Percentiles rank a stretch among this genome's conserved stretches.
Evolutionary conservation across 53 echinoderm and acorn worm species (phyloP).

Genomic region (Holothuria scabra): DNA sequence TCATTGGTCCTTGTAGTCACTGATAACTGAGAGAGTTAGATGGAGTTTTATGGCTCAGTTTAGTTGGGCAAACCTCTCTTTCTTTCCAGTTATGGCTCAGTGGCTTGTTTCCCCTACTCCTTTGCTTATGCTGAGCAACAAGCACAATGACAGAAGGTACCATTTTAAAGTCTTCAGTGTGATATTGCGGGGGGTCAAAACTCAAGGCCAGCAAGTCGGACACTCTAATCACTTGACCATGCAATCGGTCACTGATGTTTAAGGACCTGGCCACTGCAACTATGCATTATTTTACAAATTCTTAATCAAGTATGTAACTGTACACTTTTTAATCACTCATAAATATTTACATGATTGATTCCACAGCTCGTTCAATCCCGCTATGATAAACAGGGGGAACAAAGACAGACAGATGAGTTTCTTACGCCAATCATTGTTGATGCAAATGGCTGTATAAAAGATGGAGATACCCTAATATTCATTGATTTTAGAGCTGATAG

Average conservation of each 20-base stretch:
- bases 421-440: conserved; percentile 92
- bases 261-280: background rate
- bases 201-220: no score
- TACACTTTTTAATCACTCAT: background rate
- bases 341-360: background rate
- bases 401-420: conserved; percentile 89
- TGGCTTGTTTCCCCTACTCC: no score
- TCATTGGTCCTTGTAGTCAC: no score
- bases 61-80: no score
- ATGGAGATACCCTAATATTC: conserved; percentile 94
- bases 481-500: conserved; percentile 94
- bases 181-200: no score
- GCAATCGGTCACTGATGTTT: background rate
- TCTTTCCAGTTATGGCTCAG: no score
- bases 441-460: conserved; percentile 74
- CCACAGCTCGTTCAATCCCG: conserved; percentile 80
- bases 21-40: no score
- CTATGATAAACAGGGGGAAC: conserved; percentile 63
- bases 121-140: no score
- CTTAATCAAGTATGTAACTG: background rate
- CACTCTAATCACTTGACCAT: no score
- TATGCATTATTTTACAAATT: background rate
- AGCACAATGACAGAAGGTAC: no score
- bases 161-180: no score
- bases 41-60: no score